phyloP scores from a whole-genome alignment of 2,113 vertebrate species.

The Sinocyclocheilus maitianheensis region DNA sequence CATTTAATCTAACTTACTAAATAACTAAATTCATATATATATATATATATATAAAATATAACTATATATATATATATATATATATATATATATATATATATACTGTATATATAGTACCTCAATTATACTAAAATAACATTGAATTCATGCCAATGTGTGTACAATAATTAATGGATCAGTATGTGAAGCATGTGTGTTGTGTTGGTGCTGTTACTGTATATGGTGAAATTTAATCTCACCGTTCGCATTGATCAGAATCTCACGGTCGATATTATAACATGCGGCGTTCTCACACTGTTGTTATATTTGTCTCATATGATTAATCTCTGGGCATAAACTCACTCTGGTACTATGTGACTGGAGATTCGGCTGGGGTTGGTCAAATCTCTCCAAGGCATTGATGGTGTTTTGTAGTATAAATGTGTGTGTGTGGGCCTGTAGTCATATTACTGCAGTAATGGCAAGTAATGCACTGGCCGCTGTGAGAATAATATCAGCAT shows the following conservation, averaged over 20 bases:
- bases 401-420: constrained; percentile 4
- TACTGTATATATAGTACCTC: too few species aligned
- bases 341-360: background rate
- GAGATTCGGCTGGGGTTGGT: background rate
- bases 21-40: too few species aligned
- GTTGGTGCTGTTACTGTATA: background rate
- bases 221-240: background rate
- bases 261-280: background rate
- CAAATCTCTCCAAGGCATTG: background rate
- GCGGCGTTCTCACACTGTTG: background rate
- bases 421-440: background rate
- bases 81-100: too few species aligned
- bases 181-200: background rate
- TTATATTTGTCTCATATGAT: constrained; percentile 1
- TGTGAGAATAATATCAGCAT: background rate
- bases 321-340: constrained; percentile 4
- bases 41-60: too few species aligned
- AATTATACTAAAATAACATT: too few species aligned
- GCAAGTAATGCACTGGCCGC: background rate
- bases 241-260: background rate
- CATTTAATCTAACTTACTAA: too few species aligned
- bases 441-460: constrained; percentile 5
- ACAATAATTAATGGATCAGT: background rate
- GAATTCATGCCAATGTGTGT: too few species aligned
- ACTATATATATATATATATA: too few species aligned